Percentiles rank a stretch among this genome's conserved stretches.
These are phyloP conservation scores for Sorex maritimensis DNA, from an alignment of 2,797 vertebrate species.

Conservation along the genomic window DNA sequence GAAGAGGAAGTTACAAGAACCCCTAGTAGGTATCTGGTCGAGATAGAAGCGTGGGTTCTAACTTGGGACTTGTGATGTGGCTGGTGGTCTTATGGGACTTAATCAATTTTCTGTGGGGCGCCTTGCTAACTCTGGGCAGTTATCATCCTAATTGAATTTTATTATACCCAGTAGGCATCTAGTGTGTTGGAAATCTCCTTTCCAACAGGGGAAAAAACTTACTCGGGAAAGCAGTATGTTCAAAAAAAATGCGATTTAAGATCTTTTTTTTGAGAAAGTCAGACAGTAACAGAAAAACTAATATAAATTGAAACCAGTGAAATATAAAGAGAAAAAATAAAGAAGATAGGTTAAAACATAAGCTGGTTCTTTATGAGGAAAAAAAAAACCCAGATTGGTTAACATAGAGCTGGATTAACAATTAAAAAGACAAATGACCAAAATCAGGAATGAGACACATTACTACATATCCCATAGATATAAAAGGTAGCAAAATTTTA, in stretches of 20 bases:
- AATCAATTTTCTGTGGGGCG: not conserved
- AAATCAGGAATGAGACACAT: not conserved
- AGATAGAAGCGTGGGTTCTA: not conserved
- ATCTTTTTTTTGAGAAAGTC: not conserved
- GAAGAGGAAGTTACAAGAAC: not conserved
- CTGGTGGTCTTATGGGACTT: not conserved
- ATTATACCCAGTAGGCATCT: not conserved
- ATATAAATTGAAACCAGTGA: conserved; percentile 1
- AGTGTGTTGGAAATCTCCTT: not conserved
- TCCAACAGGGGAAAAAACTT: not conserved
- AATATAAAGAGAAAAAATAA: not conserved
- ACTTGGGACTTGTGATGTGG: not conserved
- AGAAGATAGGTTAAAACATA: not conserved
- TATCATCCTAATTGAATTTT: not conserved
- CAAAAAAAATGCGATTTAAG: not conserved
- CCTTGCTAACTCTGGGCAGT: not conserved
- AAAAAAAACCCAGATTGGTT: not conserved
- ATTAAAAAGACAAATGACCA: not conserved
- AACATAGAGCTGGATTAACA: not conserved
- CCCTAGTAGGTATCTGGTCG: not conserved
- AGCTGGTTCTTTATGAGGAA: not conserved
- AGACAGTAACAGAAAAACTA: not conserved
- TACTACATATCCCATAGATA: not conserved
- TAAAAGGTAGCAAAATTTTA: not conserved
- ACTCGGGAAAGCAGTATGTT: not conserved